Evolutionary conservation across 2,888 invertebrate genomes (phyloP), one percentile per base, ranked within the genome.

Genomic region (Acanthosepion lycidas): DNA sequence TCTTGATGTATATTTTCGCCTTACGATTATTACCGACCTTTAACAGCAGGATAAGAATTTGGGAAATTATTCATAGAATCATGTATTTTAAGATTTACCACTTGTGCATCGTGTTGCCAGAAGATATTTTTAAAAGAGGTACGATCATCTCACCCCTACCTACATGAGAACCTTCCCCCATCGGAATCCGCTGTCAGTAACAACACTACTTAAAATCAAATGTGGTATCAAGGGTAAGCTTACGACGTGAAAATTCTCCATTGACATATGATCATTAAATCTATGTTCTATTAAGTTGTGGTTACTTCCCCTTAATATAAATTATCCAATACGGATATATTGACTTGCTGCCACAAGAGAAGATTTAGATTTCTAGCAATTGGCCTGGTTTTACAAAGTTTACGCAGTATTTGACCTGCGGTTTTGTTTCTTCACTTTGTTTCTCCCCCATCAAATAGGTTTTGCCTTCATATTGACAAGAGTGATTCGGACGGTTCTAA

Each of bases 321-420:
- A 78, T 78, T 78, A n/a, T n/a, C n/a, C 15, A n/a, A 18, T n/a
- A n/a, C n/a, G 12, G 78, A 78, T 78, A n/a, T 78, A 78, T 78
- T 78, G 78, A 78, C 78, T 78, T 78, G 33, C 15, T 33, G 78
- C 33, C 78, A n/a, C 0, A 12, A n/a, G 78, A 78, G 18, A 78
- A 78, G 78, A 78, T 78, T 78, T 33, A n/a, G 78, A 78, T 78
- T 78, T 78, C 78, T 8, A 28, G 9, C 78, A n/a, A 78, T 78
- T 78, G 78, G 78, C n/a, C 78, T 78, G 78, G n/a, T 78, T 78
- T 78, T 78, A 78, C 78, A 78, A 78, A 78, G 78, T 78, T 78
- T 78, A 78, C 33, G 15, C n/a, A n/a, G 78, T 78, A 78, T 78
- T 78, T 78, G 78, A 78, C 78, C 78, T n/a, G n/a, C 78, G 78